Percentiles rank a stretch among this genome's conserved stretches.
Conservation (phyloP, 2,888 invertebrate genomes). For the Blera fallax region DNA sequence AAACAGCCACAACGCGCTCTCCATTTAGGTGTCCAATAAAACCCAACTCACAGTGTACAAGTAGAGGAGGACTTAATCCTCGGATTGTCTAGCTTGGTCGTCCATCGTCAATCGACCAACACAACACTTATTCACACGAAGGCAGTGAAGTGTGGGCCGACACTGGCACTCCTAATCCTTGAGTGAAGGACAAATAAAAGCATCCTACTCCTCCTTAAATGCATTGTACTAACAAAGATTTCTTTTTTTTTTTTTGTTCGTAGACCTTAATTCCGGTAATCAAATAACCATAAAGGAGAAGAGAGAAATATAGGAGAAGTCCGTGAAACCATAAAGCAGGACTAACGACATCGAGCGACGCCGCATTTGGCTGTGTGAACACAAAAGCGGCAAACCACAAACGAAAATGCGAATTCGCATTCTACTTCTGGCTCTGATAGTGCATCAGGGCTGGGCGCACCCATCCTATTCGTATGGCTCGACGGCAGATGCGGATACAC, state of each 20-base stretch:
- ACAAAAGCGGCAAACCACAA: conserved; percentile 58
- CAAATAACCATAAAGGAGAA: conserved; percentile 54
- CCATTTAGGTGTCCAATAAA: conserved; percentile 52
- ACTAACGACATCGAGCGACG: conserved; percentile 47
- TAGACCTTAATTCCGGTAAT: conserved; percentile 62
- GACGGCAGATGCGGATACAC: conserved; percentile 33
- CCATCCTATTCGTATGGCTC: conserved; percentile 66
- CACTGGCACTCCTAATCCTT: conserved; percentile 5
- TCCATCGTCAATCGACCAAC: not conserved
- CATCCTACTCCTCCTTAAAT: not conserved
- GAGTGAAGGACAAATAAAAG: conserved; percentile 26
- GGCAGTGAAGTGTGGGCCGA: not conserved
- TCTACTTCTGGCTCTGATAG: conserved; percentile 62
- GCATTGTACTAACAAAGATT: conserved; percentile 26
- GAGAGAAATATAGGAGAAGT: conserved; percentile 7
- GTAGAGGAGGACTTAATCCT: not conserved
- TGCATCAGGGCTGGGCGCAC: conserved; percentile 68
- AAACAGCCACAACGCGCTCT: conserved; percentile 15
- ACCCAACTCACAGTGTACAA: conserved; percentile 21
- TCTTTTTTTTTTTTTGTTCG: conserved; percentile 30
- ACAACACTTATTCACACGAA: conserved; percentile 9
- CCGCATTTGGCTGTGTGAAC: conserved; percentile 35
- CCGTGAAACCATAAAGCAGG: conserved; percentile 47
- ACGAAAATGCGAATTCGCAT: conserved; percentile 73
- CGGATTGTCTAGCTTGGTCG: not conserved